Evolutionary conservation across 2,797 vertebrate species (phyloP).

Genomic region (Octomys mimax): DNA sequence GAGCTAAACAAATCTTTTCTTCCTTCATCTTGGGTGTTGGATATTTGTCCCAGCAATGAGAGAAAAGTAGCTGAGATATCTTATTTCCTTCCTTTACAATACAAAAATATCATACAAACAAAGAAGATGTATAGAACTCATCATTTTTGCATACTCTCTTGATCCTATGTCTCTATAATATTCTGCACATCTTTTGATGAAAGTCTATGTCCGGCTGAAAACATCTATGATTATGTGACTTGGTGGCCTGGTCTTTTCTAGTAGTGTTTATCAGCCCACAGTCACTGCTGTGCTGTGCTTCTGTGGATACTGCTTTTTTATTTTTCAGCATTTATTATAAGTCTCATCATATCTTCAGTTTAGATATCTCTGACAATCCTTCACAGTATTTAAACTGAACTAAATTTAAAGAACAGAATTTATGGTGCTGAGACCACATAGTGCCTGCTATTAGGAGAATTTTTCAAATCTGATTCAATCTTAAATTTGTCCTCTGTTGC

Average conservation of each 20-base stretch:
- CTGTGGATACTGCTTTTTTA: background rate
- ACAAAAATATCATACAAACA: background rate
- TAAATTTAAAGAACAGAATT: slow-evolving; percentile 66
- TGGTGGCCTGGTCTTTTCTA: slow-evolving; percentile 11
- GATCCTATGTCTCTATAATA: background rate
- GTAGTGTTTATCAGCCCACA: slow-evolving; percentile 6
- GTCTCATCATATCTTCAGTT: slow-evolving; percentile 48
- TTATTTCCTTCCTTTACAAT: slow-evolving; percentile 12
- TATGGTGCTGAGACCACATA: background rate
- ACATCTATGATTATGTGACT: slow-evolving; percentile 41
- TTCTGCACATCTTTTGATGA: background rate
- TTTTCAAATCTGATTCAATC: slow-evolving; percentile 46
- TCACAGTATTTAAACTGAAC: background rate
- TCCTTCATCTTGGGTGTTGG: too few relatives aligned
- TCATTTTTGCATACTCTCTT: background rate
- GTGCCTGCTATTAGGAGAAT: background rate
- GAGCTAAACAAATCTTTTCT: too few relatives aligned
- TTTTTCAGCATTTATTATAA: slow-evolving; percentile 56
- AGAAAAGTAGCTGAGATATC: too few relatives aligned
- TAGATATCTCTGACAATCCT: slow-evolving; percentile 48
- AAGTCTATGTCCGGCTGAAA: slow-evolving; percentile 21
- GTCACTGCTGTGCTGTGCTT: background rate
- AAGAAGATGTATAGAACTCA: background rate
- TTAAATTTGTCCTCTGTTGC: background rate
- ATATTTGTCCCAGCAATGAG: too few relatives aligned